Conservation (phyloP, 2,888 invertebrate genomes). For the Volucella zonaria region DNA sequence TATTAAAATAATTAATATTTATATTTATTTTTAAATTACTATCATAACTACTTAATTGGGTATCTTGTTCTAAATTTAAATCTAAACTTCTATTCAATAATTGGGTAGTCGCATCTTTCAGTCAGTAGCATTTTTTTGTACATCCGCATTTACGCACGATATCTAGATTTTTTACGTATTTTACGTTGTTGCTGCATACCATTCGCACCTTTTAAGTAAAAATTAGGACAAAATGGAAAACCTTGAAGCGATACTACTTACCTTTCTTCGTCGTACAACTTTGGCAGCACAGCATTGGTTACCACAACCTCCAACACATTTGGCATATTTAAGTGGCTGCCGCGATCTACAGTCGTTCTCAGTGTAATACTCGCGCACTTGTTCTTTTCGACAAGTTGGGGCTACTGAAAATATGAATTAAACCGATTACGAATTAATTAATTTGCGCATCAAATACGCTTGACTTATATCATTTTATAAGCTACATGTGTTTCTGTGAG, state of each 20-base stretch:
- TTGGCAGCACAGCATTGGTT: conserved; percentile 94
- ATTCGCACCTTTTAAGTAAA: conserved; percentile 88
- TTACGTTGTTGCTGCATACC: conserved; percentile 95
- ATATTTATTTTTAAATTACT: conserved; percentile 75
- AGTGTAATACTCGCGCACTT: conserved; percentile 94
- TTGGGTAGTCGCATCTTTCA: conserved; percentile 86
- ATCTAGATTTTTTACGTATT: conserved; percentile 97
- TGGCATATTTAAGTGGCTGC: conserved; percentile 94
- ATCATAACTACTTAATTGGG: conserved; percentile 78
- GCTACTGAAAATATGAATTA: conserved; percentile 83
- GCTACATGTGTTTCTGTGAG: conserved; percentile 46
- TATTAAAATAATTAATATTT: conserved; percentile 74
- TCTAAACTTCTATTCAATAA: conserved; percentile 82
- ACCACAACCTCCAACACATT: conserved; percentile 92
- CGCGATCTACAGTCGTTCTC: conserved; percentile 95
- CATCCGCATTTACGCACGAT: conserved; percentile 98
- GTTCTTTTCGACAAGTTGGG: conserved; percentile 93
- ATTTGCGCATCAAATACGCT: conserved; percentile 41
- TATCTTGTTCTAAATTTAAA: conserved; percentile 80
- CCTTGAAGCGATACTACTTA: conserved; percentile 80
- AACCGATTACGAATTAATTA: conserved; percentile 68
- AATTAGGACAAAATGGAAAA: background rate
- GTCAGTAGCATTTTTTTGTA: conserved; percentile 94
- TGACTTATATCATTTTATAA: conserved; percentile 47
- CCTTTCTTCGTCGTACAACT: conserved; percentile 96